Conservation (phyloP, 2,888 invertebrate species). For the Amphipoea lucens region DNA sequence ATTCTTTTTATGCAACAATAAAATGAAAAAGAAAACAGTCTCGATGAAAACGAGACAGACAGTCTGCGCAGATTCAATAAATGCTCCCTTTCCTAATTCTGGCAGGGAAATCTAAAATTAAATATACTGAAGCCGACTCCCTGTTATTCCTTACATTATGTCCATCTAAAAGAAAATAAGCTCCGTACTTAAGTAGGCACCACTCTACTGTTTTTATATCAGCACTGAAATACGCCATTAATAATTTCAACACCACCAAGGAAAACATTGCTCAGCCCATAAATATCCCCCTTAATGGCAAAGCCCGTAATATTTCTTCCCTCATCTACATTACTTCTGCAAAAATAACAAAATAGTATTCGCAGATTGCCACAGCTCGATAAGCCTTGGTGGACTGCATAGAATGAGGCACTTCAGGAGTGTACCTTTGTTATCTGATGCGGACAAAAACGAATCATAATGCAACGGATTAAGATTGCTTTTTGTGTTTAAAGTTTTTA, state of each 20-base stretch:
- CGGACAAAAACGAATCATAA: conserved; percentile 78
- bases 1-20: conserved; percentile 18
- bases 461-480: conserved; percentile 73
- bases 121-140: conserved; percentile 1
- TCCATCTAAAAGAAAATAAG: conserved; percentile 33
- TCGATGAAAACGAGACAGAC: conserved; percentile 17
- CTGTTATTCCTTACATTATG: conserved; percentile 5
- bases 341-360: conserved; percentile 87
- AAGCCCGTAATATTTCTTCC: conserved; percentile 83
- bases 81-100: conserved; percentile 13
- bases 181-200: conserved; percentile 41
- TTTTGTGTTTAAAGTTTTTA: conserved; percentile 73
- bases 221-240: conserved; percentile 76
- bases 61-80: conserved; percentile 35
- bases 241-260: conserved; percentile 82
- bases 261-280: conserved; percentile 78
- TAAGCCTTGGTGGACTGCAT: conserved; percentile 82
- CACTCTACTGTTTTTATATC: conserved; percentile 64
- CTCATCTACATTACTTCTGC: conserved; percentile 87
- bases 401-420: conserved; percentile 79
- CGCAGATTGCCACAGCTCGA: conserved; percentile 82
- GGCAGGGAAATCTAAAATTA: conserved; percentile 33
- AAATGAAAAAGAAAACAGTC: conserved; percentile 13
- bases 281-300: conserved; percentile 84
- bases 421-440: conserved; percentile 76